Evolutionary conservation across 2,888 invertebrate genomes (phyloP).

Genomic region (Lottia gigantea): DNA sequence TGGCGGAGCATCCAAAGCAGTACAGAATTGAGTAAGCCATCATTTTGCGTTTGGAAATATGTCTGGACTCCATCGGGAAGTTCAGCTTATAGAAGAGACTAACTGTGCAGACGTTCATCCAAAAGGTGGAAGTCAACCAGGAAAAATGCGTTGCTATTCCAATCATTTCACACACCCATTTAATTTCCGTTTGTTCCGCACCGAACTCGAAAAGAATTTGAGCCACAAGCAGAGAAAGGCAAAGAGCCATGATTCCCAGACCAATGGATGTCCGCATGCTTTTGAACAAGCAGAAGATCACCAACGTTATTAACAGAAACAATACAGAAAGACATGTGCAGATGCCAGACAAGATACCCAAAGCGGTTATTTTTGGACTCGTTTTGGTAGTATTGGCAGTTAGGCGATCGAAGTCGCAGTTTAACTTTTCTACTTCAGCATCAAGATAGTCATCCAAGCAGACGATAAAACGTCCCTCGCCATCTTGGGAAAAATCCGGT

Average conservation of each 20-base stretch:
- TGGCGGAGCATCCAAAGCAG: not conserved
- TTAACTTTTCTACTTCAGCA: not conserved
- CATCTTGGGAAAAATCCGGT: not conserved
- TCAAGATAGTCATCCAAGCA: not conserved
- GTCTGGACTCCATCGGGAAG: not conserved
- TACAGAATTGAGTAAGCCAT: not conserved
- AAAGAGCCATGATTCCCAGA: not conserved
- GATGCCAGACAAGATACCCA: not conserved
- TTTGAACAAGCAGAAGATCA: not conserved
- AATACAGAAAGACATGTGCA: conserved; percentile 5
- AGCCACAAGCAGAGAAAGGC: not conserved
- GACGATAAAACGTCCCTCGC: not conserved
- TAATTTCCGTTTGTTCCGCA: not conserved
- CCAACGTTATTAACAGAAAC: not conserved
- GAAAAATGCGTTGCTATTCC: conserved; percentile 13
- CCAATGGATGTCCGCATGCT: not conserved
- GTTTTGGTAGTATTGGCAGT: too few species aligned
- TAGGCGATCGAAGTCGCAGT: not conserved
- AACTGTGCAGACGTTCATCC: conserved; percentile 16
- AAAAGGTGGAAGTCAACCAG: conserved; percentile 10
- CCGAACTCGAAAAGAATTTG: conserved; percentile 13
- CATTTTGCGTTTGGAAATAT: not conserved
- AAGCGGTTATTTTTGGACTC: not conserved
- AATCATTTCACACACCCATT: not conserved
- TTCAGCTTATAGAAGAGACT: conserved; percentile 7